Base-by-base conservation (phyloP, 2,797 vertebrate species). In the Yasuhikotakia modesta region DNA sequence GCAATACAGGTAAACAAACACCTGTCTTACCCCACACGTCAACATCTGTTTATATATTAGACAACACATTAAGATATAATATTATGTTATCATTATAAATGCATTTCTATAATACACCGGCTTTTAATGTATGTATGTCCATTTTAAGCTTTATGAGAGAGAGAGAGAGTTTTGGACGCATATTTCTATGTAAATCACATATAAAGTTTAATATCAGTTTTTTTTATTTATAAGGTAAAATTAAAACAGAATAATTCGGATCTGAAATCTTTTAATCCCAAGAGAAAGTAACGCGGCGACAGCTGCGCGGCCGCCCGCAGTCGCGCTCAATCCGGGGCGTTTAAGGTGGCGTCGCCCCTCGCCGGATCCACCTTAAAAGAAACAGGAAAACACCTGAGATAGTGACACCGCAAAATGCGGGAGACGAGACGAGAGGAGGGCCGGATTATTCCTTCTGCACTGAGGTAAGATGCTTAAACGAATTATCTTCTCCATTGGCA, bases 181-280 rank as follows among this genome's bases (percentile, higher is more conserved):
- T n/a, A n/a, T n/a, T n/a, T n/a, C n/a, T n/a, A n/a, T n/a, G n/a
- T n/a, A n/a, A n/a, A n/a, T n/a, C n/a, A n/a, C n/a, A n/a, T n/a
- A n/a, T n/a, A n/a, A n/a, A n/a, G n/a, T n/a, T n/a, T n/a, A n/a
- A n/a, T n/a, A n/a, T n/a, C n/a, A n/a, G n/a, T n/a, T n/a, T n/a
- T n/a, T n/a, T n/a, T n/a, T n/a, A n/a, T n/a, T n/a, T n/a, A n/a
- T n/a, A n/a, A n/a, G n/a, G n/a, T n/a, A 46, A 83, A 57, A 81
- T 50, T 80, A 72, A 86, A 90, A 89, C 16, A 83, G 79, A 88
- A 87, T 86, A 70, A 86, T 91, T 89, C 82, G 70, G n/a, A n/a
- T 82, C 85, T 83, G 21, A 22, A 88, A 90, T 87, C 80, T 85
- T 87, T 92, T 90, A 90, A 92, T 90, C 90, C 89, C 79, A 79